A percentile compares a stretch with the other conserved stretches of the same genome.
phyloP scores from a whole-genome alignment of 2,113 vertebrate species.

The Pituophis catenifer region DNA sequence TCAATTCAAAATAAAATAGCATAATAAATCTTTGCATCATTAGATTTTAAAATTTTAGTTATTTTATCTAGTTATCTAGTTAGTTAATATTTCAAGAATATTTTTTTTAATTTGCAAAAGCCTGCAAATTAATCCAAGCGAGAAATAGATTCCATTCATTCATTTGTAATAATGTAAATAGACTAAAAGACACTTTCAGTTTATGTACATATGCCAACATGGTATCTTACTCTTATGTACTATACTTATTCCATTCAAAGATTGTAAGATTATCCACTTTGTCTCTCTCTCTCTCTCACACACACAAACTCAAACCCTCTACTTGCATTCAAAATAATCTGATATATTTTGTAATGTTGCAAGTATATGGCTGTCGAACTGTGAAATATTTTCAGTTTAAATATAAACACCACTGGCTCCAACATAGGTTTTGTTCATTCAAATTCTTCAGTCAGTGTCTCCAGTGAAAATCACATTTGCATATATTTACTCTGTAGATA shows the following conservation, averaged over 20 bases:
- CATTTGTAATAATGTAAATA: not conserved
- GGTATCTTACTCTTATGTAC: not conserved
- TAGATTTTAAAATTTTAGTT: not conserved
- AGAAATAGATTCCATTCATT: not conserved
- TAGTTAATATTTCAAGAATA: not conserved
- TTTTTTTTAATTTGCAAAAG: not conserved
- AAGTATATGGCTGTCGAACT: not conserved
- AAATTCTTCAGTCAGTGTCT: not conserved
- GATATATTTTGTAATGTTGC: not conserved
- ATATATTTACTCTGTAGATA: not conserved
- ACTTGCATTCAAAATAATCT: not conserved
- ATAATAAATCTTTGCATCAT: not conserved
- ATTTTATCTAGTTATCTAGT: too few relatives aligned
- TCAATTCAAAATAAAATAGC: not conserved
- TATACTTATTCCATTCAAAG: not conserved
- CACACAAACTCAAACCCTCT: not conserved
- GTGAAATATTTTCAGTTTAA: not conserved
- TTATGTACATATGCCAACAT: not conserved
- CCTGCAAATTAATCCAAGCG: not conserved
- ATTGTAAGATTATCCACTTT: not conserved
- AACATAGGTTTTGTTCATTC: not conserved
- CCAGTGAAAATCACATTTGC: slow-evolving; percentile 18
- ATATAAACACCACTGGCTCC: not conserved
- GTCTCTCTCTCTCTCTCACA: too few relatives aligned
- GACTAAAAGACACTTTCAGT: not conserved